Percentiles rank a stretch among this genome's conserved stretches.
Evolutionary conservation across 2,888 invertebrate genomes (phyloP).

Genomic region (Griposia aprilina): DNA sequence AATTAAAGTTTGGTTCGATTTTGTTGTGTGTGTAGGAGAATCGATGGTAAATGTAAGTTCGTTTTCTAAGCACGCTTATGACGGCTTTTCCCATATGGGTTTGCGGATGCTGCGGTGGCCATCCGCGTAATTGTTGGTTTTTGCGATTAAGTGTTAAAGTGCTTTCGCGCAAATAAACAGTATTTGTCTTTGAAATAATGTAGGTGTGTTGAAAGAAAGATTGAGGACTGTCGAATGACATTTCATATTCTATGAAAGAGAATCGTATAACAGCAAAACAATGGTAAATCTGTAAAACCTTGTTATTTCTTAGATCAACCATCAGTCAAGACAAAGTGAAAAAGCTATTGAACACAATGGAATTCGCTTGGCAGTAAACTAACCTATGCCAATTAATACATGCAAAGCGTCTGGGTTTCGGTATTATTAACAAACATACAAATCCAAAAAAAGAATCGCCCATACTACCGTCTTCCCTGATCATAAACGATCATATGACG

Average conservation of each 20-base stretch:
- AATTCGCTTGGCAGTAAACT: not conserved
- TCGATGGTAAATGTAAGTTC: slow-evolving; percentile 43
- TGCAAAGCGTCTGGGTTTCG: not conserved
- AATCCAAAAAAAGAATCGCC: not conserved
- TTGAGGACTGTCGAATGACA: slow-evolving; percentile 23
- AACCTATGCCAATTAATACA: not conserved
- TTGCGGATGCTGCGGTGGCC: slow-evolving; percentile 70
- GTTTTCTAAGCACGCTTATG: slow-evolving; percentile 67
- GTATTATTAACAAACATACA: not conserved
- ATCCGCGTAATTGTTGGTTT: slow-evolving; percentile 72
- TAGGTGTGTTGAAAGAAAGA: slow-evolving; percentile 31
- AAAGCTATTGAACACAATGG: not conserved
- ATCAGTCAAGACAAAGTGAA: not conserved
- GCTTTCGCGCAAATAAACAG: slow-evolving; percentile 62
- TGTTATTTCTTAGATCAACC: not conserved
- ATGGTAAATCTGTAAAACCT: not conserved
- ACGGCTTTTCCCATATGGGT: slow-evolving; percentile 71
- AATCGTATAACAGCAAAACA: not conserved
- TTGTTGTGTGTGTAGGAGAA: slow-evolving; percentile 20
- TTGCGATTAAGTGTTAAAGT: slow-evolving; percentile 71
- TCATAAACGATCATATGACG: slow-evolving; percentile 21
- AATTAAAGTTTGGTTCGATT: slow-evolving; percentile 29
- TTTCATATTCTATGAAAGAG: not conserved
- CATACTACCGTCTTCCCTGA: not conserved
- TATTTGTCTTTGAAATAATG: slow-evolving; percentile 53